phyloP scores from a whole-genome alignment of 2,888 invertebrate species.

The Sinelater perroti region DNA sequence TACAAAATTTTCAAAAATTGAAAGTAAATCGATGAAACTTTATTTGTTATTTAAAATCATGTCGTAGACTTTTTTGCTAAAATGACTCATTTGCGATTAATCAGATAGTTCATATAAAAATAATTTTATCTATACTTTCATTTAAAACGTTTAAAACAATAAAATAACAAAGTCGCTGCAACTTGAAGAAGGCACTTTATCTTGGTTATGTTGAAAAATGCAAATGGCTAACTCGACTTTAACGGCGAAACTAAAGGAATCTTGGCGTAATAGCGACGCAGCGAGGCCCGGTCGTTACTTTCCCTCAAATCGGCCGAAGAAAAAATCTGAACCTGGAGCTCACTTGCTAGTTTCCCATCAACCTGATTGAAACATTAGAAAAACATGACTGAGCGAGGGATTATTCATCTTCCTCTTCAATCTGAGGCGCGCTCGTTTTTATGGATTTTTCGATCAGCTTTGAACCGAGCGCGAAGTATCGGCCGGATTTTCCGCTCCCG shows the following conservation, averaged over 20 bases:
- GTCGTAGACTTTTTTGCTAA: too few species aligned
- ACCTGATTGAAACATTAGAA: constrained; percentile 50
- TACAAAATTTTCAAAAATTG: too few species aligned
- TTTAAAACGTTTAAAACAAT: too few species aligned
- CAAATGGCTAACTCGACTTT: too few species aligned
- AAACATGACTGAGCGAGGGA: constrained; percentile 44
- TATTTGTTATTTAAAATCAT: too few species aligned
- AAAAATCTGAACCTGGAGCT: constrained; percentile 44
- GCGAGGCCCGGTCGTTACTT: constrained; percentile 28
- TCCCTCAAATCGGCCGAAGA: constrained; percentile 37
- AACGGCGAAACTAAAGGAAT: background rate
- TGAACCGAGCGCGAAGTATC: constrained; percentile 12
- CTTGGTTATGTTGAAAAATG: too few species aligned
- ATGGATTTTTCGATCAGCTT: constrained; percentile 27
- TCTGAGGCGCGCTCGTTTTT: constrained; percentile 30
- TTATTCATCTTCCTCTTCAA: constrained; percentile 39
- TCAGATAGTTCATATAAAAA: too few species aligned
- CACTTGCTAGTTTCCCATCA: constrained; percentile 46
- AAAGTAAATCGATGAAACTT: too few species aligned
- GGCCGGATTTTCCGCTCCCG: background rate
- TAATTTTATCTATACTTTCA: too few species aligned
- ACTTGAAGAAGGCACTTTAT: too few species aligned
- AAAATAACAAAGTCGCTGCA: too few species aligned
- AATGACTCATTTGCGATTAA: too few species aligned
- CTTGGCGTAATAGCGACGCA: constrained; percentile 13